phyloP scores from a whole-genome alignment of 64 coral and sea anemone species.

The Platygyra sinensis region DNA sequence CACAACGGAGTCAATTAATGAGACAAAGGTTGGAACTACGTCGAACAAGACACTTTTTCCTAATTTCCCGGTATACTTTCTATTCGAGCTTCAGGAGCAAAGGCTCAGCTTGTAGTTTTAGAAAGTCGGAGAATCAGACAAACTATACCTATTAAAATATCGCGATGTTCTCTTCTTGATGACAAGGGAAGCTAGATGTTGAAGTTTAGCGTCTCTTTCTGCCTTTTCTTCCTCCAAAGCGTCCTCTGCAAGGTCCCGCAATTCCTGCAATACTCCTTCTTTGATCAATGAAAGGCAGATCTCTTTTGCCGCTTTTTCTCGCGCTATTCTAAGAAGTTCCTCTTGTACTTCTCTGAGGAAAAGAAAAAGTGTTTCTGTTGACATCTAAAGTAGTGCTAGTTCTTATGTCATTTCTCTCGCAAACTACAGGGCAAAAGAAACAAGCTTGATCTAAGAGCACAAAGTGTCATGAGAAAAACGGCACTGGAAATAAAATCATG shows the following conservation, averaged over 20 bases:
- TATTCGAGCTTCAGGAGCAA: too few relatives aligned
- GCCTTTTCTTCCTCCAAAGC: conserved; percentile 59
- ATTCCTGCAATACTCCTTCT: conserved; percentile 16
- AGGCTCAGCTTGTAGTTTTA: too few relatives aligned
- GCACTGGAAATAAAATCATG: too few relatives aligned
- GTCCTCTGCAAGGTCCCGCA: conserved; percentile 6
- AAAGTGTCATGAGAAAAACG: too few relatives aligned
- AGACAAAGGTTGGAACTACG: too few relatives aligned
- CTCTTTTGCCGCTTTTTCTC: conserved; percentile 42
- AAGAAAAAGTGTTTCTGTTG: not conserved
- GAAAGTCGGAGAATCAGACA: not conserved
- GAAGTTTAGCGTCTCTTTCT: conserved; percentile 60
- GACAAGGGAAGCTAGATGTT: conserved; percentile 37
- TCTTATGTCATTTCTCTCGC: too few relatives aligned
- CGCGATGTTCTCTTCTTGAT: conserved; percentile 34
- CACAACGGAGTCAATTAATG: too few relatives aligned
- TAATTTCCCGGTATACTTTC: too few relatives aligned
- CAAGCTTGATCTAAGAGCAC: too few relatives aligned
- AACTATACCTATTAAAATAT: conserved; percentile 61
- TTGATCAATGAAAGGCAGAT: conserved; percentile 53
- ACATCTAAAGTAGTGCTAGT: too few relatives aligned
- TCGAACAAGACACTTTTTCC: too few relatives aligned
- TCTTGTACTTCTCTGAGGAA: conserved; percentile 21
- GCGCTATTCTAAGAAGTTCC: conserved; percentile 25
- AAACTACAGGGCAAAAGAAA: too few relatives aligned